phyloP scores from a whole-genome alignment of 2,888 invertebrate genomes.

The Lamproptera curius region DNA sequence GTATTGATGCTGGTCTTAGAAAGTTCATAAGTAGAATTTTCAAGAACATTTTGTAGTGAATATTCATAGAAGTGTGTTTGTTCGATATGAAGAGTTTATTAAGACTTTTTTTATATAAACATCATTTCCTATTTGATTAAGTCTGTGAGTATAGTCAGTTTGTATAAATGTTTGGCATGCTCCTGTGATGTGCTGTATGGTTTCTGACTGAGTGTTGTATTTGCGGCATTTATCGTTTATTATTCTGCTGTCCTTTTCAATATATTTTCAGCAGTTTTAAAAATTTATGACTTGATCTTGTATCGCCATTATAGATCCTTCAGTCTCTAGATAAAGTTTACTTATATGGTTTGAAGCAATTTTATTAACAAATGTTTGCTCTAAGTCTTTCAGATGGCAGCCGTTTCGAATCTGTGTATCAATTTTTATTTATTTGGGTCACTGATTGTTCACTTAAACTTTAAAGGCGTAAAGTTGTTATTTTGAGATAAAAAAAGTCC shows the following conservation, averaged over 20 bases:
- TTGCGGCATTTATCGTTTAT: conserved; percentile 20
- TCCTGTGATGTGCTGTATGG: conserved; percentile 23
- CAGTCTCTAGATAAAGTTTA: conserved; percentile 25
- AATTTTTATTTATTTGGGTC: too few species aligned
- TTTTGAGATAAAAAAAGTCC: too few species aligned
- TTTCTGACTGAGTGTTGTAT: conserved; percentile 14
- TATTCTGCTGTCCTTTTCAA: conserved; percentile 15
- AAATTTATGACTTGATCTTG: conserved; percentile 35
- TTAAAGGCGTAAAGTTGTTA: too few species aligned
- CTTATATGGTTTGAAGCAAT: conserved; percentile 22
- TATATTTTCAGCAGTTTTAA: conserved; percentile 22
- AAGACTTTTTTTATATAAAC: not conserved
- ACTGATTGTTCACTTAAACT: too few species aligned
- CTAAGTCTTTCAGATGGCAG: conserved; percentile 20
- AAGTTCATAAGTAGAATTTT: not conserved
- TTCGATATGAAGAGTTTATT: not conserved
- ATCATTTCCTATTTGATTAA: not conserved
- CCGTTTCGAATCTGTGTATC: conserved; percentile 16
- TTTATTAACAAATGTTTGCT: conserved; percentile 20
- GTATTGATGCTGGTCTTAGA: not conserved
- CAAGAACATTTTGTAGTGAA: not conserved
- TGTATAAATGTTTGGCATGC: conserved; percentile 20
- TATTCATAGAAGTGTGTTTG: not conserved
- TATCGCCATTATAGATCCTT: conserved; percentile 25
- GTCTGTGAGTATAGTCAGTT: too few species aligned